phyloP scores from a whole-genome alignment of 2,113 vertebrate genomes.

The Progne subis region DNA sequence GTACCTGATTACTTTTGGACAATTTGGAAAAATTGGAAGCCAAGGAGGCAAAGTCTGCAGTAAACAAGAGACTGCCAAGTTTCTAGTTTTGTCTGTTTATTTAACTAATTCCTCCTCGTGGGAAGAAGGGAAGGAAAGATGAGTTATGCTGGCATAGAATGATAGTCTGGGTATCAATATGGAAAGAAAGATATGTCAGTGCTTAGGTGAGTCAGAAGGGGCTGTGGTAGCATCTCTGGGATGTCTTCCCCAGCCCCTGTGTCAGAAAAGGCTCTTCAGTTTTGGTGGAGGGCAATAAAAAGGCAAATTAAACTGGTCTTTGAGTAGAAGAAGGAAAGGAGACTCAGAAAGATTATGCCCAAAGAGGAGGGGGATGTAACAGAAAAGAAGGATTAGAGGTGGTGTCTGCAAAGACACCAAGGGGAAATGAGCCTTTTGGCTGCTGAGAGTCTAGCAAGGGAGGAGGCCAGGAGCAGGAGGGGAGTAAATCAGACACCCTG shows the following conservation, averaged over 20 bases:
- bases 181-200: neutral
- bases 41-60: neutral
- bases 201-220: neutral
- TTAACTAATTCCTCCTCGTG: neutral
- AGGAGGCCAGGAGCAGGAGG: neutral
- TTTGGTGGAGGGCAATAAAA: neutral
- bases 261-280: neutral
- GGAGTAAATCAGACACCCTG: neutral
- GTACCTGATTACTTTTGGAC: neutral
- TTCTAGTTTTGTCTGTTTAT: neutral
- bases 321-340: neutral
- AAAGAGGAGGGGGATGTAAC: neutral
- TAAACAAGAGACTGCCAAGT: neutral
- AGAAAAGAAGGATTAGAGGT: neutral
- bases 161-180: neutral
- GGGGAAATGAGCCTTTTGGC: neutral
- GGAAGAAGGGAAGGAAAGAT: neutral
- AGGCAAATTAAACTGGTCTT: neutral
- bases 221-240: neutral
- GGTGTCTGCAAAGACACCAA: neutral
- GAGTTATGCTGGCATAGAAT: neutral
- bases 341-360: neutral
- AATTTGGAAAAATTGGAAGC: neutral
- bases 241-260: neutral
- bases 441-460: neutral